Evolutionary conservation across 2,797 vertebrate genomes (phyloP).

Genomic region (Cephalopachus bancanus): DNA sequence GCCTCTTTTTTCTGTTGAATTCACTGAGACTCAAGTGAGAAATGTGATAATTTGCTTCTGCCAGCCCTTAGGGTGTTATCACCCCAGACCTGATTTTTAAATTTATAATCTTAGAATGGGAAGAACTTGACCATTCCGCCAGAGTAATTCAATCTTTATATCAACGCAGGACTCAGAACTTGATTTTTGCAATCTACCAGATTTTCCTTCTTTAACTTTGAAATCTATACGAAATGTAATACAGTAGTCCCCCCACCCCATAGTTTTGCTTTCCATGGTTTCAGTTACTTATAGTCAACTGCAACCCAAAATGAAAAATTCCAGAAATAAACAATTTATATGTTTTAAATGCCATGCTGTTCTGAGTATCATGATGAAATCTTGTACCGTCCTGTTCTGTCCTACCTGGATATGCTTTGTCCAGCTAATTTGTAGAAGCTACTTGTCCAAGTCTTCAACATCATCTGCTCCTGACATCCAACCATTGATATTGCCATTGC

Average conservation of each 20-base stretch:
- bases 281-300: too few species aligned
- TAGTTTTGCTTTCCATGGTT: background rate
- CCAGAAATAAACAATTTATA: background rate
- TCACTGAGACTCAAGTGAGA: background rate
- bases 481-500: background rate
- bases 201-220: background rate
- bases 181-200: background rate
- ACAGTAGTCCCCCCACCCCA: background rate
- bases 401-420: background rate
- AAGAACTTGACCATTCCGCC: background rate
- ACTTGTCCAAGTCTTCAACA: background rate
- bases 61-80: background rate
- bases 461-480: background rate
- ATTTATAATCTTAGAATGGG: background rate
- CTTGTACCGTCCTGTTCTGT: background rate
- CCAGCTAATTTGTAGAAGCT: background rate
- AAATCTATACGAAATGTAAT: background rate
- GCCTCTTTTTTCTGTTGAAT: background rate
- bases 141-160: background rate
- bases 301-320: background rate
- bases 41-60: background rate
- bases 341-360: background rate
- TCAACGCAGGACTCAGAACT: background rate
- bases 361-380: background rate
- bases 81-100: background rate